phyloP scores from a whole-genome alignment of 1,140 invertebrate genomes.

The Drosophila dunni region DNA sequence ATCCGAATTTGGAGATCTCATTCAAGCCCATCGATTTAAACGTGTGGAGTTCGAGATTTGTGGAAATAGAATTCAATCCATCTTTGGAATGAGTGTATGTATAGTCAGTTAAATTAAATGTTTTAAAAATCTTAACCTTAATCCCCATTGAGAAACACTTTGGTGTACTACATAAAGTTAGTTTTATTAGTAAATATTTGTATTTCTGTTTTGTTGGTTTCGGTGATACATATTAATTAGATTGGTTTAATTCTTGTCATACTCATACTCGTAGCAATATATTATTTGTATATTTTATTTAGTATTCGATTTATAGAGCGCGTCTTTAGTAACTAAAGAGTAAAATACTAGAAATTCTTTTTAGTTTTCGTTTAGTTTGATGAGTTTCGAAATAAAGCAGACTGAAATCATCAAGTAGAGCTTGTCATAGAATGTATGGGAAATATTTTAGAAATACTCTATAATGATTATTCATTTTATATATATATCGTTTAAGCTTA shows the following conservation, averaged over 20 bases:
- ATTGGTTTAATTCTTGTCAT: conserved; percentile 39
- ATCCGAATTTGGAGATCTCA: conserved; percentile 44
- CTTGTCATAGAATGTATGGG: conserved; percentile 1
- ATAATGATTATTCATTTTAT: conserved; percentile 42
- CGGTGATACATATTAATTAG: conserved; percentile 47
- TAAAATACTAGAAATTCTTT: conserved; percentile 26
- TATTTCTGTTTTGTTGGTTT: conserved; percentile 43
- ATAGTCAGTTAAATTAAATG: not conserved
- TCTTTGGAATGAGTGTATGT: not conserved
- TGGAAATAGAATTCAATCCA: conserved; percentile 48
- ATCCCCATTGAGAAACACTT: not conserved
- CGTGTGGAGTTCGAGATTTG: conserved; percentile 52
- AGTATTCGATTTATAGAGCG: conserved; percentile 43
- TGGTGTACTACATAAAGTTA: conserved; percentile 73
- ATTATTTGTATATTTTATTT: conserved; percentile 46
- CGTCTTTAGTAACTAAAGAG: conserved; percentile 22
- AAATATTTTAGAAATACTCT: conserved; percentile 45
- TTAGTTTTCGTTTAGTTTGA: conserved; percentile 11
- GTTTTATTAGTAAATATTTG: conserved; percentile 78
- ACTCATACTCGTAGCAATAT: conserved; percentile 24
- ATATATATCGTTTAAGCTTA: conserved; percentile 68
- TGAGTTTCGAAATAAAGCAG: not conserved
- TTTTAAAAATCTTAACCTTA: not conserved
- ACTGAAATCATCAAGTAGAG: conserved; percentile 12
- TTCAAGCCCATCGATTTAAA: conserved; percentile 44